Evolutionary conservation across 2,888 invertebrate genomes (phyloP).

Genomic region (Scaeva pyrastri): DNA sequence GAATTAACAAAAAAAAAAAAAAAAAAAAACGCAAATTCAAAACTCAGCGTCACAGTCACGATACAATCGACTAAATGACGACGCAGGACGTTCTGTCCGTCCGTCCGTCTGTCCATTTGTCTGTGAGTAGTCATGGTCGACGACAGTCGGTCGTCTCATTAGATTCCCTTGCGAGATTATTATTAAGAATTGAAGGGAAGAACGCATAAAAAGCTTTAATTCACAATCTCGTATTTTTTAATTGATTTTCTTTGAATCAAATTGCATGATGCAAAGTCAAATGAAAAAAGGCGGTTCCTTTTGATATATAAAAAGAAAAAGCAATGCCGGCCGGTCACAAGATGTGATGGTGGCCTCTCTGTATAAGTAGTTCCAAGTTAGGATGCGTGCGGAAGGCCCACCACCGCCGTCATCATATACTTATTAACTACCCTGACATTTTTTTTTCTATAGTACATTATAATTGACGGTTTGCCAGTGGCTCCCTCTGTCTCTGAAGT

Average conservation of each 20-base stretch:
- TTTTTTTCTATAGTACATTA: background rate
- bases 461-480: constrained; percentile 33
- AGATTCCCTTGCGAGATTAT: constrained; percentile 34
- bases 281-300: constrained; percentile 46
- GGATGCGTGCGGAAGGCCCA: constrained; percentile 41
- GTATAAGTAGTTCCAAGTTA: constrained; percentile 6
- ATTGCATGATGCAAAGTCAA: constrained; percentile 40
- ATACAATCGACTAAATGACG: constrained; percentile 26
- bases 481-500: background rate
- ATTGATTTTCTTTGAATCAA: constrained; percentile 66
- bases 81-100: background rate
- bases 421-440: constrained; percentile 32
- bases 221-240: constrained; percentile 66
- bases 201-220: constrained; percentile 65
- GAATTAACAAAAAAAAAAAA: too few species aligned
- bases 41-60: constrained; percentile 14
- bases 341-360: background rate
- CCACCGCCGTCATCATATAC: background rate
- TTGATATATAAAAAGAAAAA: too few species aligned
- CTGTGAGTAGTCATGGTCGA: too few species aligned
- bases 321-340: background rate
- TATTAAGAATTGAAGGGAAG: constrained; percentile 4
- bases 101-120: background rate
- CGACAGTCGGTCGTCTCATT: constrained; percentile 55
- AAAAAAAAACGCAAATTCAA: background rate